These are phyloP conservation scores for Caenorhabditis zanzibari DNA, from an alignment of 2,888 invertebrate species.

Conservation along the genomic window DNA sequence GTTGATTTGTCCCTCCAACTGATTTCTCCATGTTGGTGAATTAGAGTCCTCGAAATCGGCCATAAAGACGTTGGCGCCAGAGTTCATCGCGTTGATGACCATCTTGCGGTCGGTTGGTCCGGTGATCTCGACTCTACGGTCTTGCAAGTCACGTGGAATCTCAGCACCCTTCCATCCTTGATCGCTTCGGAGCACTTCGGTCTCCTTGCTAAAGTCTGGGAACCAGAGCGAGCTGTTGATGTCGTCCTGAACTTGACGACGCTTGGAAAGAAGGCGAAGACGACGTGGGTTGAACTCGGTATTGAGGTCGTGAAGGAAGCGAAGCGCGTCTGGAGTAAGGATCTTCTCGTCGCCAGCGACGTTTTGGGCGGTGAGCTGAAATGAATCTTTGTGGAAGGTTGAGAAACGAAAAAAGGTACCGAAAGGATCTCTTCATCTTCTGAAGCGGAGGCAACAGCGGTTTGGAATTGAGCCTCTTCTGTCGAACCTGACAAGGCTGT, in stretches of 20 bases:
- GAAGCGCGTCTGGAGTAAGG: slow-evolving; percentile 86
- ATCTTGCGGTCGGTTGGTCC: slow-evolving; percentile 86
- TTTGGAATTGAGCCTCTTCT: slow-evolving; percentile 84
- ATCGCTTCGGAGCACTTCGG: slow-evolving; percentile 85
- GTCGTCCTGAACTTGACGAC: slow-evolving; percentile 76
- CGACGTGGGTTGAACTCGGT: slow-evolving; percentile 85
- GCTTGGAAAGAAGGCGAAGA: slow-evolving; percentile 76
- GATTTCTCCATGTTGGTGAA: slow-evolving; percentile 89
- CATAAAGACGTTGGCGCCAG: slow-evolving; percentile 83
- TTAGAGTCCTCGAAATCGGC: slow-evolving; percentile 87
- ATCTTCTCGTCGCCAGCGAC: slow-evolving; percentile 85
- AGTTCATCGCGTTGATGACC: slow-evolving; percentile 88
- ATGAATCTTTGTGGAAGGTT: background rate
- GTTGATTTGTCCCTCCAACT: slow-evolving; percentile 87
- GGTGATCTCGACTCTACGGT: slow-evolving; percentile 84
- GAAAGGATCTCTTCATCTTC: slow-evolving; percentile 83
- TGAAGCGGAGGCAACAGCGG: slow-evolving; percentile 78
- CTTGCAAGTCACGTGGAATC: slow-evolving; percentile 76
- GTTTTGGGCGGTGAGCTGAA: slow-evolving; percentile 78
- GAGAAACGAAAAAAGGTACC: no score
- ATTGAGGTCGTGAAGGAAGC: slow-evolving; percentile 86
- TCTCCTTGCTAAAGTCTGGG: slow-evolving; percentile 85
- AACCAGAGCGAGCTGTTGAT: slow-evolving; percentile 82
- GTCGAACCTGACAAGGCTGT: slow-evolving; percentile 83
- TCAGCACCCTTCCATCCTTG: slow-evolving; percentile 86